Percentiles rank a stretch among this genome's conserved stretches.
Conservation (phyloP, 2,888 invertebrate species). For the Acanthosepion esculentum region DNA sequence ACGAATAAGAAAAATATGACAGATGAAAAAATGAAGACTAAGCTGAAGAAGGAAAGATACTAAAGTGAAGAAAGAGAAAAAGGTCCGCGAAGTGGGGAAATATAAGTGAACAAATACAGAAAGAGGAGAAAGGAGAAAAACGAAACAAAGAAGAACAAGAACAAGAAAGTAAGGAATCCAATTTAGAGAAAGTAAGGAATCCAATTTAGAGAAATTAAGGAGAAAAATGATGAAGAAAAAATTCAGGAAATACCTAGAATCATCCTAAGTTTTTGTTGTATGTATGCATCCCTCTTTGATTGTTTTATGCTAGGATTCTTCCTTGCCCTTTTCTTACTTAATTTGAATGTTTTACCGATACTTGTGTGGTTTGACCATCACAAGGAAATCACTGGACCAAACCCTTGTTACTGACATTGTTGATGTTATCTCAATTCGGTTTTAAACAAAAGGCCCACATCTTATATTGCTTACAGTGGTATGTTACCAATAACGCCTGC, state of each 20-base stretch:
- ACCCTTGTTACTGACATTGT: background rate
- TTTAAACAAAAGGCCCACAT: background rate
- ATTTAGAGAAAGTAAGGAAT: background rate
- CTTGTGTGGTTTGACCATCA: conserved; percentile 1
- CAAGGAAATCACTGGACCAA: background rate
- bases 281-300: background rate
- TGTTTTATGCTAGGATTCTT: background rate
- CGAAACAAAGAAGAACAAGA: background rate
- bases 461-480: background rate
- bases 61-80: background rate
- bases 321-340: background rate
- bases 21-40: background rate
- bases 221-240: background rate
- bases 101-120: background rate
- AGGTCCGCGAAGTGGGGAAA: too few relatives aligned
- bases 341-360: background rate
- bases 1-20: background rate
- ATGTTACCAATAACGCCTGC: background rate
- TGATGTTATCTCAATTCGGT: background rate
- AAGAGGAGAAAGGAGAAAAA: too few relatives aligned
- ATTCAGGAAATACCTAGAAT: background rate
- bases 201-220: background rate
- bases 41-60: background rate
- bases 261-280: background rate
- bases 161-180: too few relatives aligned